These are phyloP conservation scores for Sakesphorus luctuosus DNA, from an alignment of 2,113 vertebrate species.

Conservation along the genomic window DNA sequence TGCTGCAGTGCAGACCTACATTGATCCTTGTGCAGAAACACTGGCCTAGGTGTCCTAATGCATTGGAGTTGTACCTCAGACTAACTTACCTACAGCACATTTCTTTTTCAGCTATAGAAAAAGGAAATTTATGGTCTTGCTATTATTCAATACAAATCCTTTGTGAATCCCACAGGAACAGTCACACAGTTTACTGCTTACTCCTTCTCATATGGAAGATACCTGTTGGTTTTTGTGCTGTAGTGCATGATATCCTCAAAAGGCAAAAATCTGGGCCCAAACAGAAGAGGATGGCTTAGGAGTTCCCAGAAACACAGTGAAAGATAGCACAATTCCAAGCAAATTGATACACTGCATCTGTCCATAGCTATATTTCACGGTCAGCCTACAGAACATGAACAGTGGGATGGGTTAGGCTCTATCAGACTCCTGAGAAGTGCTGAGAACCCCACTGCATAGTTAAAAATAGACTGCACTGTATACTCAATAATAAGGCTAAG, in stretches of 20 bases:
- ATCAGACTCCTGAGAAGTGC: background rate
- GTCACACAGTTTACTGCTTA: background rate
- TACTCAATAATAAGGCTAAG: background rate
- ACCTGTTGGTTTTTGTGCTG: background rate
- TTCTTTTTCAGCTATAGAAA: background rate
- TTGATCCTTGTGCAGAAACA: background rate
- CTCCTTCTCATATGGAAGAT: background rate
- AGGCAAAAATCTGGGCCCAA: background rate
- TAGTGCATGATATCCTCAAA: background rate
- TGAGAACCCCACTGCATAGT: background rate
- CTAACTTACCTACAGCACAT: background rate
- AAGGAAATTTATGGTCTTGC: background rate
- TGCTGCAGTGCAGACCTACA: background rate
- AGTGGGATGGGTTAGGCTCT: background rate
- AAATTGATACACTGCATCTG: background rate
- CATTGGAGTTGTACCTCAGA: background rate
- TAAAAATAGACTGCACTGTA: background rate
- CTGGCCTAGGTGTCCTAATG: background rate
- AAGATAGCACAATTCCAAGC: background rate
- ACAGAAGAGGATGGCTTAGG: background rate
- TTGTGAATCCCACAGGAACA: background rate
- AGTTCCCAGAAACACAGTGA: background rate
- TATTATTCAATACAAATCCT: background rate
- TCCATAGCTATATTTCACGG: background rate
- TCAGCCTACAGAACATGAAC: background rate